Evolutionary conservation across 92 coral and sea anemone species (phyloP).

Genomic region (Actinostola sp.): DNA sequence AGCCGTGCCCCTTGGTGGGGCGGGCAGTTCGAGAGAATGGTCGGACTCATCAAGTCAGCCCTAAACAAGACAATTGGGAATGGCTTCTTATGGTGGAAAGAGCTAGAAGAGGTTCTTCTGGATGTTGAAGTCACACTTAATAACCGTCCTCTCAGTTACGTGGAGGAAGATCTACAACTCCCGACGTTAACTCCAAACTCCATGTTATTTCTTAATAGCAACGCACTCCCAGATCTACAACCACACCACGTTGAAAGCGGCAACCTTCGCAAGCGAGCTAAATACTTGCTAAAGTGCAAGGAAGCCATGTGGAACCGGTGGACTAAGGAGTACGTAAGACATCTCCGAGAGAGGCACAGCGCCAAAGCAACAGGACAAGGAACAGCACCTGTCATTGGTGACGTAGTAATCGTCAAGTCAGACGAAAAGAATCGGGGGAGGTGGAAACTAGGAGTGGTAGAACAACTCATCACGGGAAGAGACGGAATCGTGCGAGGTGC

Average conservation of each 20-base stretch:
- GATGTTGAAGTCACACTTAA: constrained; percentile 13
- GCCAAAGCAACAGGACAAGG: background rate
- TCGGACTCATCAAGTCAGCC: background rate
- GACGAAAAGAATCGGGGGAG: too few species aligned
- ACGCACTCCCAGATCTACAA: background rate
- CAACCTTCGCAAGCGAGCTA: background rate
- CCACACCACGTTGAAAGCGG: background rate
- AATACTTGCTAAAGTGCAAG: background rate
- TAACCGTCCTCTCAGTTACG: constrained; percentile 3
- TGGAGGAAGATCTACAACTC: constrained; percentile 5
- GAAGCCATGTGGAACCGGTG: background rate
- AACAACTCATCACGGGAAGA: too few species aligned
- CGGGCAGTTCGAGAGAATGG: constrained; percentile 10
- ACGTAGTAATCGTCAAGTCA: too few species aligned
- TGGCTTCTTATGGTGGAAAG: background rate
- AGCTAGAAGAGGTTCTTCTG: constrained; percentile 5
- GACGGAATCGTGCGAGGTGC: too few species aligned
- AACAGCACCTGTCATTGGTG: background rate
- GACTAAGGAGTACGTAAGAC: constrained; percentile 2
- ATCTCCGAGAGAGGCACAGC: constrained; percentile 1
- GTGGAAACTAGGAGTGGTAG: too few species aligned
- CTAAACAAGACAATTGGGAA: background rate
- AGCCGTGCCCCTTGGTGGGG: constrained; percentile 24
- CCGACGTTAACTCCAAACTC: constrained; percentile 5
- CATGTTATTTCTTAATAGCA: background rate